Evolutionary conservation across 2,888 invertebrate species (phyloP).

Genomic region (Ommatoiulus sabulosus): DNA sequence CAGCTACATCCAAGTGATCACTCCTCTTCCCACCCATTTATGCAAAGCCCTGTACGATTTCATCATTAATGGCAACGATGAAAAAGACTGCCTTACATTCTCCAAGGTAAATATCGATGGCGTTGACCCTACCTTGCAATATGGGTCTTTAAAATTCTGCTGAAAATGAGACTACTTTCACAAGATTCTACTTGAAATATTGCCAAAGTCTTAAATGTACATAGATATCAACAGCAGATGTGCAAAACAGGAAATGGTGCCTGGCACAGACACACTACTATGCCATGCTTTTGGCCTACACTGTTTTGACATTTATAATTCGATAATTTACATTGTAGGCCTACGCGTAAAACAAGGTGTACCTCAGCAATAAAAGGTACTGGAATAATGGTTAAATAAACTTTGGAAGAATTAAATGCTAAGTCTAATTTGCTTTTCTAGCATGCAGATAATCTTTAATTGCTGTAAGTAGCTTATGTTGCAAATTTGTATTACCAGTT

Average conservation of each 20-base stretch:
- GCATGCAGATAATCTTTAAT: too few relatives aligned
- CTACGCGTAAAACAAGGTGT: background rate
- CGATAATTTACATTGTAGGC: background rate
- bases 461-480: background rate
- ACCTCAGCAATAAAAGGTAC: background rate
- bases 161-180: background rate
- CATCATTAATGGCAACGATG: slow-evolving; percentile 88
- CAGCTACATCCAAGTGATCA: slow-evolving; percentile 84
- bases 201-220: background rate
- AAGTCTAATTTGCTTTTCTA: too few relatives aligned
- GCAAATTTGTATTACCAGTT: background rate
- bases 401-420: background rate
- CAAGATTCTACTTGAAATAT: background rate
- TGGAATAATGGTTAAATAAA: background rate
- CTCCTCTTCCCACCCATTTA: slow-evolving; percentile 84
- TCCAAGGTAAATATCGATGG: slow-evolving; percentile 76
- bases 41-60: slow-evolving; percentile 92
- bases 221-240: slow-evolving; percentile 6
- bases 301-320: background rate
- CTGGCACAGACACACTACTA: background rate
- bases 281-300: background rate
- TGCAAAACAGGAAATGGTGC: slow-evolving; percentile 4
- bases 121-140: background rate
- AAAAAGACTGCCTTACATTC: slow-evolving; percentile 91
- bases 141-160: background rate